These are phyloP conservation scores for Papilio polytes DNA, from an alignment of 1,140 invertebrate genomes.

Conservation along the genomic window DNA sequence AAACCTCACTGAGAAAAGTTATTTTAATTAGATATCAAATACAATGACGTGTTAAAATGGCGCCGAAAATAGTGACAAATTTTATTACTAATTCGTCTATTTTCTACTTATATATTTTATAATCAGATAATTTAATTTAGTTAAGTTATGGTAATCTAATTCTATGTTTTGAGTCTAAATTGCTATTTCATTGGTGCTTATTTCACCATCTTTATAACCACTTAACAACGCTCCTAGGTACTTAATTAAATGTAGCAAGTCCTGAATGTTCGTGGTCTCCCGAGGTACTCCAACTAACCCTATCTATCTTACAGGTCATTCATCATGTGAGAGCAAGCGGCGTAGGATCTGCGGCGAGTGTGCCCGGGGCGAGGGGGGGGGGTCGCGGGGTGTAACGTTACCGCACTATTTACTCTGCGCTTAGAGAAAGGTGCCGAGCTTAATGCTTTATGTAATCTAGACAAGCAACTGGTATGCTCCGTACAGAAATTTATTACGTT, in stretches of 20 bases:
- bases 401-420: slow-evolving; percentile 40
- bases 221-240: background rate
- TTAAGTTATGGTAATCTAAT: no score
- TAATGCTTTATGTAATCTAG: slow-evolving; percentile 25
- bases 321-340: slow-evolving; percentile 48
- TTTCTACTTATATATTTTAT: no score
- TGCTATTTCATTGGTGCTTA: background rate
- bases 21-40: no score
- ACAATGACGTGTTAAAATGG: no score
- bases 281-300: slow-evolving; percentile 47
- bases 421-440: slow-evolving; percentile 28
- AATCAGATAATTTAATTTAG: no score
- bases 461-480: background rate
- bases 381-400: slow-evolving; percentile 37
- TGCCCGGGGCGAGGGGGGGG: background rate
- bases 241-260: slow-evolving; percentile 29
- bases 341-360: slow-evolving; percentile 38
- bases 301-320: slow-evolving; percentile 53
- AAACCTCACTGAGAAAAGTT: no score
- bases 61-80: no score
- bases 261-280: background rate
- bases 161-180: background rate
- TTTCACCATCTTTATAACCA: background rate
- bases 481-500: slow-evolving; percentile 11
- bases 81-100: no score